phyloP scores from a whole-genome alignment of 2,888 invertebrate species.

The Podabrus alpinus region DNA sequence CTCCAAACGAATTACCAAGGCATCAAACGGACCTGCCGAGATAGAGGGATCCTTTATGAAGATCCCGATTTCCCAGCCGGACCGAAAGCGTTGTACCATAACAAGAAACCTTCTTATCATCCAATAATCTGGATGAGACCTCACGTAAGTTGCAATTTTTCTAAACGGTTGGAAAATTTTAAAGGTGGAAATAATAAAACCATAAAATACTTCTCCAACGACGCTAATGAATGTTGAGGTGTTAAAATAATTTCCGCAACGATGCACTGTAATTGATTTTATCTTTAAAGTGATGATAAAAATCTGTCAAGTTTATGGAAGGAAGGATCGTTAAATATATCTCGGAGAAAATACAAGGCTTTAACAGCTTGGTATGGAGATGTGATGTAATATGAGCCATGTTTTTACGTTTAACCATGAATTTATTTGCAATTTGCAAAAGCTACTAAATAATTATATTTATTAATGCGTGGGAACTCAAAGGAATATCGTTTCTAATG shows the following conservation, averaged over 20 bases:
- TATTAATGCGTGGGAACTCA: conserved; percentile 18
- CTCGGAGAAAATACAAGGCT: conserved; percentile 13
- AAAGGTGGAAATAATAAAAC: background rate
- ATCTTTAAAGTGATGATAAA: conserved; percentile 15
- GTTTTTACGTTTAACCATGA: conserved; percentile 17
- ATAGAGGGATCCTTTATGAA: conserved; percentile 63
- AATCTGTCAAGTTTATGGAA: conserved; percentile 16
- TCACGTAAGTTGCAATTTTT: conserved; percentile 61
- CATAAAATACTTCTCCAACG: background rate
- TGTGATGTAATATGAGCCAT: conserved; percentile 19
- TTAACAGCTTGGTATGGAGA: conserved; percentile 16
- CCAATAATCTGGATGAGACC: conserved; percentile 70
- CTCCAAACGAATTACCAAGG: conserved; percentile 57
- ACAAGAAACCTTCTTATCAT: conserved; percentile 61
- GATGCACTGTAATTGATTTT: conserved; percentile 14
- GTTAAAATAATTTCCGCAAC: conserved; percentile 9
- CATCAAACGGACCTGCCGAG: conserved; percentile 59
- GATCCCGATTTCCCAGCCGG: conserved; percentile 66
- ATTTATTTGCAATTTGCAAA: conserved; percentile 12
- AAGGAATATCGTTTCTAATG: conserved; percentile 6
- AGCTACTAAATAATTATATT: conserved; percentile 19
- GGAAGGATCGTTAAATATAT: conserved; percentile 17
- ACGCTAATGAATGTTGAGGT: conserved; percentile 9
- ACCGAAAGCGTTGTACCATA: conserved; percentile 60
- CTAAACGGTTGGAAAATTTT: background rate